Evolutionary conservation across 2,888 invertebrate genomes (phyloP), one percentile per base, ranked within the genome.

Genomic region (Ryuthela nishihirai): DNA sequence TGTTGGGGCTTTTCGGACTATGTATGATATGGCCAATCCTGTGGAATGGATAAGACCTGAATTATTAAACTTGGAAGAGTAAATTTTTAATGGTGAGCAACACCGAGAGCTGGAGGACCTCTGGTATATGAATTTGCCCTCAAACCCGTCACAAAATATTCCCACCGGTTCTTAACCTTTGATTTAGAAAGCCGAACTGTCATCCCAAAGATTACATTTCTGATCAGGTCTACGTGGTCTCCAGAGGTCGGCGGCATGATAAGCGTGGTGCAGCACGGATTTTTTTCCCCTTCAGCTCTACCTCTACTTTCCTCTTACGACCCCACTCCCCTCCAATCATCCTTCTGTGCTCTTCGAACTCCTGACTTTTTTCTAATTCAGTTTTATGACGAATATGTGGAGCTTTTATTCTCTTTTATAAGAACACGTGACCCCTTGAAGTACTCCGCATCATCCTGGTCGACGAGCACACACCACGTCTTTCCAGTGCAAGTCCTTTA

Each of bases 101-200:
- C 55, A 39, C 55, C 39, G 55, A 26, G 41, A 46, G 38, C 44
- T 18, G 24, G 42, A 35, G 35, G 34, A 46, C 39, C 12, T n/a
- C 21, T 34, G 26, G 38, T 42, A 34, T 49, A 48, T 48, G 48
- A 48, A 48, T 48, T 43, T 41, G 17, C 21, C 29, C 41, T 44
- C 34, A 24, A 54, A 50, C 20, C 54, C 44, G 49, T 56, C 55
- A 45, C 55, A 56, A 56, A 49, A 56, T 56, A 56, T 56, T 56
- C 55, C 55, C 55, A 56, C 40, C 15, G 55, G 55, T 50, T 56
- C 55, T 56, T 56, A 56, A 56, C 55, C 55, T 56, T 56, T 56
- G 55, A 56, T 56, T 56, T 56, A 49, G 55, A 56, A 56, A 56
- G 50, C 55, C 49, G 50, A 56, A 56, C 55, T 56, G 55, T 56